phyloP scores from a whole-genome alignment of 2,113 vertebrate species.

The Sebastes schlegelii region DNA sequence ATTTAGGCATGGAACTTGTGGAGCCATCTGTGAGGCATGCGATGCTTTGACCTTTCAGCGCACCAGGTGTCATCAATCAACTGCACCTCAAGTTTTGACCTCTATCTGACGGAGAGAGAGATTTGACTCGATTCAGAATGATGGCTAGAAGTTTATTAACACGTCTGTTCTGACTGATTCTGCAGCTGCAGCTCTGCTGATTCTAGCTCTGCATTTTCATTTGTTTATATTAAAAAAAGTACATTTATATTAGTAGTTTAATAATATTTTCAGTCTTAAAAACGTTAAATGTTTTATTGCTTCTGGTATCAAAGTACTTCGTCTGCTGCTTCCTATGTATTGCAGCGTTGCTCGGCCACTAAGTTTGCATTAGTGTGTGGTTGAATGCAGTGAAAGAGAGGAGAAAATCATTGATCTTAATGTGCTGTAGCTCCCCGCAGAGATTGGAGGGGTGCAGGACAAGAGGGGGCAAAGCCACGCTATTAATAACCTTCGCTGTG shows the following conservation, averaged over 20 bases:
- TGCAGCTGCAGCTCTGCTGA: constrained; percentile 12
- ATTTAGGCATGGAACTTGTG: constrained; percentile 56
- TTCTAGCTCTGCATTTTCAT: background rate
- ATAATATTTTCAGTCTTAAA: background rate
- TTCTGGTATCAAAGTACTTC: background rate
- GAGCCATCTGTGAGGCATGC: constrained; percentile 27
- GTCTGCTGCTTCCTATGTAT: background rate
- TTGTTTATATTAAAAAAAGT: background rate
- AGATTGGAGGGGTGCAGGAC: constrained; percentile 1
- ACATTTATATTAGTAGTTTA: background rate
- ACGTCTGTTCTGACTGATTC: background rate
- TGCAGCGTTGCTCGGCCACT: background rate
- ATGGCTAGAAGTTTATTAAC: background rate
- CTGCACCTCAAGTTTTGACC: constrained; percentile 18
- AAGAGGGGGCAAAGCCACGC: background rate
- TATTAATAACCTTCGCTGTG: constrained; percentile 65
- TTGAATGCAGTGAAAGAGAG: background rate
- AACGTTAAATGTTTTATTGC: background rate
- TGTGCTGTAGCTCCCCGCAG: background rate
- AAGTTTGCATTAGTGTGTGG: background rate
- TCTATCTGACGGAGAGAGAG: background rate
- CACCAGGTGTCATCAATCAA: constrained; percentile 36
- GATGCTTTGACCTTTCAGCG: constrained; percentile 68
- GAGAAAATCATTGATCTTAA: constrained; percentile 14
- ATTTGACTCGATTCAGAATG: background rate